Conservation (phyloP, 2,888 invertebrate species). For the Atrina japonica region DNA sequence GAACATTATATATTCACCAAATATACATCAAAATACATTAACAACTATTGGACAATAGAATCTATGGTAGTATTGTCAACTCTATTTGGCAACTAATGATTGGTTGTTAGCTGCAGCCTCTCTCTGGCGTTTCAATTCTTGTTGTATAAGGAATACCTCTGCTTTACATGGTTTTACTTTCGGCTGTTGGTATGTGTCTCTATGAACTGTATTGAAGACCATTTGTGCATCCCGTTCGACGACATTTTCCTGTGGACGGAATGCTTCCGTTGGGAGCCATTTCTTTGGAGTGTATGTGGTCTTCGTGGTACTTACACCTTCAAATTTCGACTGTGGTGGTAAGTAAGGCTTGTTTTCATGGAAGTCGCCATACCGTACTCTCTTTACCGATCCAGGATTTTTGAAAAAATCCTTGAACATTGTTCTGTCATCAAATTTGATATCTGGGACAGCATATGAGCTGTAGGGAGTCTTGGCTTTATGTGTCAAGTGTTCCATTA, state of each 20-base stretch:
- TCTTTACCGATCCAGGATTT: conserved; percentile 67
- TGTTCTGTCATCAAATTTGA: conserved; percentile 71
- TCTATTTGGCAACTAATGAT: too few relatives aligned
- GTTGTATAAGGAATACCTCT: conserved; percentile 69
- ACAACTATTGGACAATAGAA: too few relatives aligned
- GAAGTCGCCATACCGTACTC: conserved; percentile 74
- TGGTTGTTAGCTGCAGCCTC: not conserved
- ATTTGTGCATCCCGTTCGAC: conserved; percentile 57
- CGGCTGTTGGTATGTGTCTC: conserved; percentile 65
- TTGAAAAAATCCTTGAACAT: conserved; percentile 73
- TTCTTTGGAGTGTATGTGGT: conserved; percentile 67
- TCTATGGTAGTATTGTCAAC: too few relatives aligned
- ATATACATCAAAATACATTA: too few relatives aligned
- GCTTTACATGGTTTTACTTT: conserved; percentile 69
- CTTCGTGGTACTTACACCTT: conserved; percentile 57
- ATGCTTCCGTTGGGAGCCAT: conserved; percentile 58
- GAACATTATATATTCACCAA: too few relatives aligned
- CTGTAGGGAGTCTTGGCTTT: conserved; percentile 51
- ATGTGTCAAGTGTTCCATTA: conserved; percentile 41
- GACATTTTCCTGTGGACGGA: conserved; percentile 66
- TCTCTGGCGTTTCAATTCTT: conserved; percentile 59
- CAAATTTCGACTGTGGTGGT: conserved; percentile 68
- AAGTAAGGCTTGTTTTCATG: conserved; percentile 74
- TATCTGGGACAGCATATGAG: conserved; percentile 55
- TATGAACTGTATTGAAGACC: conserved; percentile 73